Evolutionary conservation across 2,888 invertebrate species (phyloP).

Genomic region (Ligdia adustata): DNA sequence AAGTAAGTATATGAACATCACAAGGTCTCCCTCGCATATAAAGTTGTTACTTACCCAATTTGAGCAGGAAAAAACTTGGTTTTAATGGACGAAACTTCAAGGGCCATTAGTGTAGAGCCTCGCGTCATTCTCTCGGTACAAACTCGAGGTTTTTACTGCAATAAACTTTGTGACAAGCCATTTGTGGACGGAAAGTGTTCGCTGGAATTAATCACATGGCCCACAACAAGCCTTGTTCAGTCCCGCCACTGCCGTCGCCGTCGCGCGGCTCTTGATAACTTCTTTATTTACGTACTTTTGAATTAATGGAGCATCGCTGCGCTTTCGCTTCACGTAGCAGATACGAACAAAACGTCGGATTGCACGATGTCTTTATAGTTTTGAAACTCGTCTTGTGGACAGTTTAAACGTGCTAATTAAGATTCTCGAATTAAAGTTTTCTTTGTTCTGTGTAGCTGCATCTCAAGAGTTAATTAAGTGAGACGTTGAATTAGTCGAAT

Average conservation of each 20-base stretch:
- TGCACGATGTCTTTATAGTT: constrained; percentile 42
- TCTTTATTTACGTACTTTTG: constrained; percentile 54
- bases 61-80: constrained; percentile 50
- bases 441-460: constrained; percentile 64
- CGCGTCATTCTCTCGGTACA: constrained; percentile 70
- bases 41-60: constrained; percentile 48
- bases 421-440: constrained; percentile 61
- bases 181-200: constrained; percentile 75
- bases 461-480: constrained; percentile 60
- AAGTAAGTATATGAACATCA: constrained; percentile 25
- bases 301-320: constrained; percentile 47
- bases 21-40: constrained; percentile 27
- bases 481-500: constrained; percentile 68
- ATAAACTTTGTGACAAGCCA: constrained; percentile 79
- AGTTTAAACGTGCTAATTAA: constrained; percentile 61
- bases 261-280: constrained; percentile 57
- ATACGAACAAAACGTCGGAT: constrained; percentile 35
- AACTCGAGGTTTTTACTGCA: constrained; percentile 76
- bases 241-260: constrained; percentile 34
- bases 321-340: constrained; percentile 37
- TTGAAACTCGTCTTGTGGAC: constrained; percentile 43
- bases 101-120: constrained; percentile 72
- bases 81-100: constrained; percentile 69
- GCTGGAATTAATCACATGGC: constrained; percentile 73
- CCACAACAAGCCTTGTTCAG: constrained; percentile 62